phyloP scores from a whole-genome alignment of 2,888 invertebrate genomes.

The Heliconius erato region DNA sequence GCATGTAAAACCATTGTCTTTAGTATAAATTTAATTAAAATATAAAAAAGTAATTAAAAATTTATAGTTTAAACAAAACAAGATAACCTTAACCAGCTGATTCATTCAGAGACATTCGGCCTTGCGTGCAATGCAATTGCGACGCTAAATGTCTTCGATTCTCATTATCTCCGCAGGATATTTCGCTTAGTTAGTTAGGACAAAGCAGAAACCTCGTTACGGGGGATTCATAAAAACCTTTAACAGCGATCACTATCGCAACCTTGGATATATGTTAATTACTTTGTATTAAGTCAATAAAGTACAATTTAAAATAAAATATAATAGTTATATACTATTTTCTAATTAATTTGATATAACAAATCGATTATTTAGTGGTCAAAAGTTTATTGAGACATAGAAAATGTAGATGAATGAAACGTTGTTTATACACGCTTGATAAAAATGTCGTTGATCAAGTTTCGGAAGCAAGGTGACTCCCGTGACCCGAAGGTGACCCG shows the following conservation, averaged over 20 bases:
- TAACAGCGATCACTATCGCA: constrained; percentile 38
- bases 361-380: background rate
- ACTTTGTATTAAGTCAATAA: constrained; percentile 34
- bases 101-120: constrained; percentile 69
- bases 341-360: constrained; percentile 15
- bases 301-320: constrained; percentile 31
- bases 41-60: background rate
- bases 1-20: background rate
- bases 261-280: constrained; percentile 40
- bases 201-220: constrained; percentile 26
- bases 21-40: background rate
- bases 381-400: constrained; percentile 24
- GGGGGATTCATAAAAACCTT: constrained; percentile 21
- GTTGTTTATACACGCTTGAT: constrained; percentile 68
- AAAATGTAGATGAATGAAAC: constrained; percentile 56
- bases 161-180: constrained; percentile 44
- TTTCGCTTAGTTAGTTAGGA: constrained; percentile 36
- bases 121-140: constrained; percentile 62
- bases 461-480: constrained; percentile 82
- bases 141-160: constrained; percentile 52
- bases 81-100: constrained; percentile 77
- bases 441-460: constrained; percentile 77
- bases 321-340: constrained; percentile 23
- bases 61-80: constrained; percentile 28
- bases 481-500: constrained; percentile 80